These are phyloP conservation scores for Drosophila glabriapex DNA, from an alignment of 2,888 invertebrate genomes.

Conservation along the genomic window DNA sequence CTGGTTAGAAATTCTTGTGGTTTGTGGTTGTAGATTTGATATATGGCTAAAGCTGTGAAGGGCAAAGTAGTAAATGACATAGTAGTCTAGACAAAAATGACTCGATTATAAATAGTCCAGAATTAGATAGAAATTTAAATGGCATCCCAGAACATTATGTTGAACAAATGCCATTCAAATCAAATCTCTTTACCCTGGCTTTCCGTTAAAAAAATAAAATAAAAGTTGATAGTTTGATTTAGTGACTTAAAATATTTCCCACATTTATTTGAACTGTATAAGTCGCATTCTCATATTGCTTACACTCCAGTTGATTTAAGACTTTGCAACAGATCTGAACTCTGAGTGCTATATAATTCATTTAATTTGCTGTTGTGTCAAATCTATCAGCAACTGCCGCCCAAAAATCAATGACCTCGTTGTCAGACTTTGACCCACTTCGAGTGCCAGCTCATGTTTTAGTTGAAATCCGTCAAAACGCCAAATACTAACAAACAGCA, in stretches of 20 bases:
- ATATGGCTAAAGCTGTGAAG: background rate
- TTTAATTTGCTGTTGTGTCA: constrained; percentile 30
- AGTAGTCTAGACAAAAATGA: background rate
- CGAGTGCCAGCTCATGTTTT: constrained; percentile 59
- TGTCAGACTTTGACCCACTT: constrained; percentile 74
- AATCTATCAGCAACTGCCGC: constrained; percentile 49
- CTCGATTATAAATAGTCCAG: background rate
- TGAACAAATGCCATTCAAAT: background rate
- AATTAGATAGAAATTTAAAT: background rate
- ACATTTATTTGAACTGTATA: background rate
- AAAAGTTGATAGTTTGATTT: background rate
- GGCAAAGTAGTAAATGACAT: background rate
- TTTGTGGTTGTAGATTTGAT: background rate
- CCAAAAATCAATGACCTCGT: constrained; percentile 64
- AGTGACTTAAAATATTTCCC: background rate
- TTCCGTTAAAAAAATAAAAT: background rate
- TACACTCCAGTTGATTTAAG: background rate
- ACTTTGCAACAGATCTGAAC: background rate
- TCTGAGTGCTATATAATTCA: constrained; percentile 6
- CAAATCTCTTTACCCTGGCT: background rate
- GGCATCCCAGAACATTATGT: background rate
- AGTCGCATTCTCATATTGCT: background rate
- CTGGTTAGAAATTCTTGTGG: constrained; percentile 1
- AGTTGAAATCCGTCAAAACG: constrained; percentile 38
- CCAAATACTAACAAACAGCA: constrained; percentile 34